Evolutionary conservation across 2,888 invertebrate genomes (phyloP), one percentile per base, ranked within the genome.

Genomic region (Drosophila nigricruria): DNA sequence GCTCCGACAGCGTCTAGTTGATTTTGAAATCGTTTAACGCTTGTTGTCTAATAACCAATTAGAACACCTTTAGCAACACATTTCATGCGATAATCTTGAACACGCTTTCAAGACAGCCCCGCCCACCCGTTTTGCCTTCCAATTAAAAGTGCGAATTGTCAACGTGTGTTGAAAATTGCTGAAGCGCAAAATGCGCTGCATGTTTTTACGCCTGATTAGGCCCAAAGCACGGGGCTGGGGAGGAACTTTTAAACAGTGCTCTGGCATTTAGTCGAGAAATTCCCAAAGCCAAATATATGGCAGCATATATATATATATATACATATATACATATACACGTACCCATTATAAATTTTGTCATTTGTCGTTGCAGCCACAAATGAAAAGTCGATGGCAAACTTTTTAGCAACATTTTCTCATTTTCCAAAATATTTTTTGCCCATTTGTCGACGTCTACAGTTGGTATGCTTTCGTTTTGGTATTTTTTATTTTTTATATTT

Each of bases 141-240:
- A 84, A 84, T 86, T 87, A 87, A 81, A 83, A 86, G 65, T 73
- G 79, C 63, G 76, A 85, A 76, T 85, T 76, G 66, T 70, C 64
- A 45, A 43, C 73, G 60, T 70, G 53, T 63, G 67, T 59, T 62
- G 43, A 63, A 68, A 62, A 77, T 79, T 68, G 69, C 69, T 65
- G 69, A 69, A 73, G 71, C 79, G 63, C 32, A 20, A 69, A 77
- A 64, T 67, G 58, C 53, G 50, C 47, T 56, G 74, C 42, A 79
- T 73, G 69, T 75, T 86, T 79, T 86, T 58, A 71, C 63, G 79
- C 67, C 71, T 77, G 84, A 83, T 84, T 84, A 74, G 62, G 65
- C 60, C 5, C 30, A 6, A 34, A 14, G 56, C 30, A 14, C 0
- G 34, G 34, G 23, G 3, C 1, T 9, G 8, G 20, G 20, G 16